Evolutionary conservation across 2,888 invertebrate species (phyloP).

Genomic region (Andrena marginata): DNA sequence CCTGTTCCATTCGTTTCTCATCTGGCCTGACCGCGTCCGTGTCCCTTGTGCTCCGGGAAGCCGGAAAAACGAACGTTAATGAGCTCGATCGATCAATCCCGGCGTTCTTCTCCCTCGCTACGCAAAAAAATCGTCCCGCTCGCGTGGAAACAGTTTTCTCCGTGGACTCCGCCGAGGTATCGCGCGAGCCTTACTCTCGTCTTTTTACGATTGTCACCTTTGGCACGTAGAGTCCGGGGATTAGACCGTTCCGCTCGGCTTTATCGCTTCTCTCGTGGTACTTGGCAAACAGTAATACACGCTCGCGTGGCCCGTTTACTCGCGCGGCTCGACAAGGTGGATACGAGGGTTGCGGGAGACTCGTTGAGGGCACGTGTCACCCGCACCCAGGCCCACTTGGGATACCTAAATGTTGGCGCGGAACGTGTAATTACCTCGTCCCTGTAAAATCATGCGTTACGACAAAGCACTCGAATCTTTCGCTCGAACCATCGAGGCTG

Average conservation of each 20-base stretch:
- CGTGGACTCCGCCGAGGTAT: background rate
- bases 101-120: background rate
- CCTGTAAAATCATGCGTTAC: no score
- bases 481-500: no score
- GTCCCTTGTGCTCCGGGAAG: background rate
- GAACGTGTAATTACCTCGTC: no score
- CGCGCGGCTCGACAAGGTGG: background rate
- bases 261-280: conserved; percentile 21
- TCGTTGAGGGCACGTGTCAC: conserved; percentile 19
- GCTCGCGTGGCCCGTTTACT: conserved; percentile 16
- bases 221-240: background rate
- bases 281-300: conserved; percentile 50
- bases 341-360: background rate
- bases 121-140: background rate
- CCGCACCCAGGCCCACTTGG: background rate
- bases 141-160: background rate
- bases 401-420: no score
- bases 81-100: background rate
- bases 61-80: background rate
- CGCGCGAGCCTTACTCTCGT: background rate
- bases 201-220: conserved; percentile 46
- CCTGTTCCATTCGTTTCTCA: background rate
- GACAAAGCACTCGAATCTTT: no score
- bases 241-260: conserved; percentile 28
- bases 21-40: background rate